phyloP scores from a whole-genome alignment of 2,888 invertebrate species.

The Cryptocheilus praepositus region DNA sequence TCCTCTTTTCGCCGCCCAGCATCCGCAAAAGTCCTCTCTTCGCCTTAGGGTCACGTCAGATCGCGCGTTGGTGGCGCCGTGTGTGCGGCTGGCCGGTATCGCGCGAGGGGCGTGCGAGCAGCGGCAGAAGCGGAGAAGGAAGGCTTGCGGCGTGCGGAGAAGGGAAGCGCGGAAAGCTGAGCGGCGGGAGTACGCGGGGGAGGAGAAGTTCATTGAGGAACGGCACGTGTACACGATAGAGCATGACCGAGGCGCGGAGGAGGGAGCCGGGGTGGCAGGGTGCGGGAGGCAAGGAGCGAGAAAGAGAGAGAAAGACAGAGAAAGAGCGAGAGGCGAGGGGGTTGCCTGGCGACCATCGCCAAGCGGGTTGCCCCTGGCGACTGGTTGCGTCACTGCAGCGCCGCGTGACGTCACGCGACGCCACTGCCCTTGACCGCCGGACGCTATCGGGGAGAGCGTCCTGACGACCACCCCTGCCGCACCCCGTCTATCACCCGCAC shows the following conservation, averaged over 20 bases:
- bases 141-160: not conserved
- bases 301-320: too few species aligned
- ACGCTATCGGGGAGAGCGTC: constrained; percentile 53
- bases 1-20: constrained; percentile 42
- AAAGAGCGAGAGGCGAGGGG: constrained; percentile 45
- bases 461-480: constrained; percentile 42
- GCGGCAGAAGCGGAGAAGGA: not conserved
- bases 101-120: not conserved
- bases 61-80: constrained; percentile 19
- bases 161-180: constrained; percentile 18
- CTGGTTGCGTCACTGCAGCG: constrained; percentile 72
- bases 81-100: constrained; percentile 17
- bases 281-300: constrained; percentile 22
- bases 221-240: constrained; percentile 62
- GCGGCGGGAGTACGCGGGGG: constrained; percentile 37
- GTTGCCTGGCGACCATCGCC: constrained; percentile 63
- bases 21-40: constrained; percentile 45
- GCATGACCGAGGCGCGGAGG: constrained; percentile 14
- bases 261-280: constrained; percentile 26
- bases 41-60: constrained; percentile 55
- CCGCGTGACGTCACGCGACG: constrained; percentile 69
- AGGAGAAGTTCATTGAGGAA: constrained; percentile 67
- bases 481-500: not conserved
- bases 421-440: constrained; percentile 71
- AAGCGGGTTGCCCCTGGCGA: constrained; percentile 68